Conservation (phyloP, 1,140 invertebrate genomes). For the Drosophila suzukii region DNA sequence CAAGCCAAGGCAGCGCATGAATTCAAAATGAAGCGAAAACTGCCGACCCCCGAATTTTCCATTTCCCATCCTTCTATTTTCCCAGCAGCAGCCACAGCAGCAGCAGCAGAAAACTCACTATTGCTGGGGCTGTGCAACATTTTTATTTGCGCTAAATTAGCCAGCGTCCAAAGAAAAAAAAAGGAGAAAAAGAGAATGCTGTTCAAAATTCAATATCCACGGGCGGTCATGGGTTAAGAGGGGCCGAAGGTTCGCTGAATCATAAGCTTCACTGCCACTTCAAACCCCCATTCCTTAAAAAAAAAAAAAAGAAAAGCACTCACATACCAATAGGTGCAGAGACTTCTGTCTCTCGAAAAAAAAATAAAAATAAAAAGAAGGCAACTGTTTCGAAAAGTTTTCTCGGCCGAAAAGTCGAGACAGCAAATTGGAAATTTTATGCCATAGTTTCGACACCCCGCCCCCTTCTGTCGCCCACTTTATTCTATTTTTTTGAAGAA, state of each 20-base stretch:
- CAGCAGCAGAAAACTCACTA: conserved; percentile 16
- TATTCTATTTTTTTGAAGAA: conserved; percentile 7
- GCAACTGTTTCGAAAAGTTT: conserved; percentile 60
- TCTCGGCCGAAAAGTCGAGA: conserved; percentile 66
- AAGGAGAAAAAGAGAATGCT: background rate
- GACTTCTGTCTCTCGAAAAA: background rate
- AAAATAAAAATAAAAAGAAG: conserved; percentile 1
- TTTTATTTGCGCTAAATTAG: conserved; percentile 80
- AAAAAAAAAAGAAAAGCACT: conserved; percentile 8
- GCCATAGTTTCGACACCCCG: conserved; percentile 65
- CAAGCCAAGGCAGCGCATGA: conserved; percentile 67
- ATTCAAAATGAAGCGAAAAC: conserved; percentile 76
- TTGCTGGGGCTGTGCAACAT: conserved; percentile 54
- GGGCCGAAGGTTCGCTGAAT: conserved; percentile 27
- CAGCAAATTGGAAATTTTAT: conserved; percentile 79
- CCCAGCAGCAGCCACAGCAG: background rate
- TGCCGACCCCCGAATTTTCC: conserved; percentile 31
- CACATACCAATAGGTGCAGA: background rate
- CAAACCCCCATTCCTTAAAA: conserved; percentile 4
- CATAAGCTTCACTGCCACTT: conserved; percentile 44
- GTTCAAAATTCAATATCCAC: conserved; percentile 47
- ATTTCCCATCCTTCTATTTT: conserved; percentile 4
- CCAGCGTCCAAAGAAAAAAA: conserved; percentile 1
- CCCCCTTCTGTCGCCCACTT: background rate
- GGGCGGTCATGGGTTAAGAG: conserved; percentile 16